Evolutionary conservation across 2,797 vertebrate species (phyloP).

Genomic region (Acanthurus leucopareius): DNA sequence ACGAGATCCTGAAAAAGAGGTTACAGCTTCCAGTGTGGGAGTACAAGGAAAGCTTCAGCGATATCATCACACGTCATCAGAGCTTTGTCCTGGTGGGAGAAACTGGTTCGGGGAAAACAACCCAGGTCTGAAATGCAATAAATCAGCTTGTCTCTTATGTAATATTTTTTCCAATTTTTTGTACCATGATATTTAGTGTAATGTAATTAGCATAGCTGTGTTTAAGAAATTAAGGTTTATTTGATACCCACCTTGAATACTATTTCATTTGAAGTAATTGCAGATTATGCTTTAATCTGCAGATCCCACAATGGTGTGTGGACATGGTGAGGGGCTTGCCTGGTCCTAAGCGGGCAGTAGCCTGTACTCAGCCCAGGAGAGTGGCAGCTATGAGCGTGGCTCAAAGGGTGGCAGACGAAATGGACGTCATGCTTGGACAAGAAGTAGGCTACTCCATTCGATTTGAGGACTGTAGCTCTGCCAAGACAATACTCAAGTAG

Average conservation of each 20-base stretch:
- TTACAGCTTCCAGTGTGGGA: constrained; percentile 97
- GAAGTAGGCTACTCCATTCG: constrained; percentile 98
- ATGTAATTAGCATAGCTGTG: too few relatives aligned
- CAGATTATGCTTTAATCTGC: background rate
- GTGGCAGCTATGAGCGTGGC: constrained; percentile 98
- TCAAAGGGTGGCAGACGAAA: constrained; percentile 96
- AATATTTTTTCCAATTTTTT: background rate
- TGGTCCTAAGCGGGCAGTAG: constrained; percentile 93
- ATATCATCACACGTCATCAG: constrained; percentile 93
- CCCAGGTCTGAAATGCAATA: constrained; percentile 87
- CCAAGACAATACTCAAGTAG: constrained; percentile 98
- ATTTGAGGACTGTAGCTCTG: constrained; percentile 98
- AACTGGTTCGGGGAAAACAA: constrained; percentile 97
- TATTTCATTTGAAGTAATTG: too few relatives aligned
- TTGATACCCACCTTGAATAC: background rate
- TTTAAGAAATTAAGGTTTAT: background rate
- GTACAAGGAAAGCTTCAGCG: constrained; percentile 94
- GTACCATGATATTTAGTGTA: too few relatives aligned
- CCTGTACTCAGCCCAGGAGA: constrained; percentile 95
- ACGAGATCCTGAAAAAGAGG: constrained; percentile 96
- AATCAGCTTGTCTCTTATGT: constrained; percentile 61
- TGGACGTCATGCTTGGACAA: constrained; percentile 97
- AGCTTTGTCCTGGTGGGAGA: constrained; percentile 96
- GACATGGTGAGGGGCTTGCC: constrained; percentile 92
- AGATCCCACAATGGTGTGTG: constrained; percentile 99